These are phyloP conservation scores for Biston betularia DNA, from an alignment of 2,888 invertebrate genomes.

Conservation along the genomic window DNA sequence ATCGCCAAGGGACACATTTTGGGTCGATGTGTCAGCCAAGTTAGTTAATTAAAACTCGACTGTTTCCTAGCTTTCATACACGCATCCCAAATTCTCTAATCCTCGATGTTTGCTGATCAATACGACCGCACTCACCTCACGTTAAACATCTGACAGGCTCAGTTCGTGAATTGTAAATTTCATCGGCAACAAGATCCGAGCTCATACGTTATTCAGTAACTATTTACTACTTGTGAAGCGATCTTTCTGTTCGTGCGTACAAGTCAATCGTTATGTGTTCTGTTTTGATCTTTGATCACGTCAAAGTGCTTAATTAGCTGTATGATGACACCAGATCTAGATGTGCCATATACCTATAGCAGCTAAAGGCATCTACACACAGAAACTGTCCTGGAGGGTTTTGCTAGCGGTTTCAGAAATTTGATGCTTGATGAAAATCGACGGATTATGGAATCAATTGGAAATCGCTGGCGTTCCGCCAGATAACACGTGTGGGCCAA, in stretches of 20 bases:
- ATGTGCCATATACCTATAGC: too few relatives aligned
- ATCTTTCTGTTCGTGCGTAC: constrained; percentile 49
- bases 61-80: not conserved
- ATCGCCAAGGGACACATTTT: too few relatives aligned
- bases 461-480: too few relatives aligned
- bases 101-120: constrained; percentile 40
- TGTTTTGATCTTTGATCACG: constrained; percentile 1
- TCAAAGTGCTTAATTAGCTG: constrained; percentile 2
- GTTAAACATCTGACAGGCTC: constrained; percentile 48
- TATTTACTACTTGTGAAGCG: constrained; percentile 62
- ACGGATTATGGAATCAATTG: too few relatives aligned
- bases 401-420: too few relatives aligned
- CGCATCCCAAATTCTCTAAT: constrained; percentile 21
- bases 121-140: constrained; percentile 40
- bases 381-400: too few relatives aligned
- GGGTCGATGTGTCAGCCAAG: too few relatives aligned
- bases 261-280: constrained; percentile 51
- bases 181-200: constrained; percentile 53
- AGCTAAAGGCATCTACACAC: too few relatives aligned
- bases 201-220: constrained; percentile 71
- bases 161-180: constrained; percentile 59
- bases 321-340: not conserved
- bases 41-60: not conserved
- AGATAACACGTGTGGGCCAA: too few relatives aligned
- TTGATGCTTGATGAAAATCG: too few relatives aligned